Evolutionary conservation across 2,888 invertebrate species (phyloP), one percentile per base, ranked within the genome.

Genomic region (Stenurella melanura): DNA sequence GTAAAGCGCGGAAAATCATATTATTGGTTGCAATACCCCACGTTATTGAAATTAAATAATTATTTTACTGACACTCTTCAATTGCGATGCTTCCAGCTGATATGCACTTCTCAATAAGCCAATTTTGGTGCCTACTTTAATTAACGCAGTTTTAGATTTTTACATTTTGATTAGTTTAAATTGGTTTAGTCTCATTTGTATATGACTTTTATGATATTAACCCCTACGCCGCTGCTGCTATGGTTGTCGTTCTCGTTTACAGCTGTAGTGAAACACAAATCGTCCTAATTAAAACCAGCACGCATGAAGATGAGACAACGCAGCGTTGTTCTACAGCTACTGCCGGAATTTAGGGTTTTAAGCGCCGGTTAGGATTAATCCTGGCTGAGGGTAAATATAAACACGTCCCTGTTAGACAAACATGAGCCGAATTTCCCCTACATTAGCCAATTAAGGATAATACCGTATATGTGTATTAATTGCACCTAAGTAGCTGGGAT

Each of bases 361-460:
- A 78, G 54, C 73, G 71, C 73, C 71, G 76, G 74, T 76, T 64
- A 72, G 81, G 80, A 75, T 75, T 80, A 79, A 70, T 67, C 70
- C 79, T 5, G 61, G 57, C 68, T 66, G 56, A 63, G 74, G 75
- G 71, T 75, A 75, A 75, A 71, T 75, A 75, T 71, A 75, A 71
- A 75, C 75, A 72, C 72, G 72, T 72, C 72, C 18, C 72, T 58
- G 61, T 72, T 42, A 72, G 61, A 56, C 63, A 63, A 72, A 72
- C 72, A 63, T 63, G 72, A 79, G 73, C 79, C 79, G 75, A 75
- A 78, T 81, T 83, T 82, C 83, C 82, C 81, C 80, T 81, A 81
- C 83, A 83, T 83, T 83, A 82, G 78, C 82, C 83, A 81, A 82
- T 82, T 83, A 81, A 77, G 80, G 77, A 79, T 80, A 76, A 77